Conservation (phyloP, 2,888 invertebrate species). For the Dinocampus coccinellae region DNA sequence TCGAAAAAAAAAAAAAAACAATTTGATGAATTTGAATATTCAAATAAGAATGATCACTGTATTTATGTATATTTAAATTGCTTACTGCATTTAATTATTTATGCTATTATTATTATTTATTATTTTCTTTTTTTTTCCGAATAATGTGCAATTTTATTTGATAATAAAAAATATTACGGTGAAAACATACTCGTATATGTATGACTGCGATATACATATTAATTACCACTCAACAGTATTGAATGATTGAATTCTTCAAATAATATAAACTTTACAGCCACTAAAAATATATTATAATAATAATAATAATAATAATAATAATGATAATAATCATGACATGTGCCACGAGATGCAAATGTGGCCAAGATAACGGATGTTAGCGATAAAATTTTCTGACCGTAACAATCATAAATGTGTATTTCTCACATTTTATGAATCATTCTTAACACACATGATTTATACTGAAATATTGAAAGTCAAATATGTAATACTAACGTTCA, state of each 20-base stretch:
- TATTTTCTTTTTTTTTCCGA: no score
- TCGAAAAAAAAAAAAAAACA: neutral
- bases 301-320: no score
- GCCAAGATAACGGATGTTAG: neutral
- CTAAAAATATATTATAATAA: no score
- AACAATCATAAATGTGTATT: neutral
- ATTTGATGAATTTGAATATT: neutral
- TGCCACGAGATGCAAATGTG: neutral
- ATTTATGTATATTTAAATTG: neutral
- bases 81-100: neutral
- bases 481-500: no score
- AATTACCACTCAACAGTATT: neutral
- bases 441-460: no score
- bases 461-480: no score
- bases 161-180: neutral
- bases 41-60: no score
- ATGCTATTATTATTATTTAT: no score
- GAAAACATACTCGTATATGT: no score
- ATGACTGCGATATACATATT: conserved; percentile 12
- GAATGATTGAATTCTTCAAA: neutral
- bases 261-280: no score
- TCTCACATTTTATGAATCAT: no score
- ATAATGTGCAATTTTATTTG: neutral
- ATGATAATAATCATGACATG: no score
- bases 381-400: neutral